Percentiles rank a stretch among this genome's conserved stretches.
Evolutionary conservation across 2,888 invertebrate genomes (phyloP).

Genomic region (Hemithea aestivaria): DNA sequence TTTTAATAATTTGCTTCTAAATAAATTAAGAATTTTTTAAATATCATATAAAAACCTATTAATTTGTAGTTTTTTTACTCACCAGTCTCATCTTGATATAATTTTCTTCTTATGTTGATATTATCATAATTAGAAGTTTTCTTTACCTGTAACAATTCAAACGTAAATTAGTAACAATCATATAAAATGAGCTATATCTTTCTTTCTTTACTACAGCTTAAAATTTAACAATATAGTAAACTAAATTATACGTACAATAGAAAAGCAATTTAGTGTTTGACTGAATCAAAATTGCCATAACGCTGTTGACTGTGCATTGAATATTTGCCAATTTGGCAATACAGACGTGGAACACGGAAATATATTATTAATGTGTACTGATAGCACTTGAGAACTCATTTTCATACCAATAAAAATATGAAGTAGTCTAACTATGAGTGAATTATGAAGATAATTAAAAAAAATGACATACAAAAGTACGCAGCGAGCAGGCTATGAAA

Average conservation of each 20-base stretch:
- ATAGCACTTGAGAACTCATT: neutral
- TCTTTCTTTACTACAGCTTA: no score
- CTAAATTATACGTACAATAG: conserved; percentile 7
- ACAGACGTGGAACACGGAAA: conserved; percentile 43
- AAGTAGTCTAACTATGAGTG: no score
- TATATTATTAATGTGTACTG: neutral
- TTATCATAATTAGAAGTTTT: conserved; percentile 39
- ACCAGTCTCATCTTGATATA: conserved; percentile 69
- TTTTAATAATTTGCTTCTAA: no score
- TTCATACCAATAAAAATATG: no score
- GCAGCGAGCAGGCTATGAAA: no score
- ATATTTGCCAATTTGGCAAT: conserved; percentile 62
- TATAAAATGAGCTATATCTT: no score
- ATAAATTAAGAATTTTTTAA: no score
- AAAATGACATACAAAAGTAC: no score
- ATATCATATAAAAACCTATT: no score
- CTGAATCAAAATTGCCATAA: conserved; percentile 33
- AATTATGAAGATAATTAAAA: no score
- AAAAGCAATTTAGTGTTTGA: conserved; percentile 11
- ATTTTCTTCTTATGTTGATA: conserved; percentile 33
- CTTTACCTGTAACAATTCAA: conserved; percentile 50
- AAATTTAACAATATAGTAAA: no score
- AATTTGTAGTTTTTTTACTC: conserved; percentile 32
- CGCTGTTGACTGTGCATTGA: conserved; percentile 47
- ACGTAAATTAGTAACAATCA: conserved; percentile 12